Percentiles rank a stretch among this genome's conserved stretches.
These are phyloP conservation scores for Cydia splendana DNA, from an alignment of 1,140 invertebrate species.

Conservation along the genomic window DNA sequence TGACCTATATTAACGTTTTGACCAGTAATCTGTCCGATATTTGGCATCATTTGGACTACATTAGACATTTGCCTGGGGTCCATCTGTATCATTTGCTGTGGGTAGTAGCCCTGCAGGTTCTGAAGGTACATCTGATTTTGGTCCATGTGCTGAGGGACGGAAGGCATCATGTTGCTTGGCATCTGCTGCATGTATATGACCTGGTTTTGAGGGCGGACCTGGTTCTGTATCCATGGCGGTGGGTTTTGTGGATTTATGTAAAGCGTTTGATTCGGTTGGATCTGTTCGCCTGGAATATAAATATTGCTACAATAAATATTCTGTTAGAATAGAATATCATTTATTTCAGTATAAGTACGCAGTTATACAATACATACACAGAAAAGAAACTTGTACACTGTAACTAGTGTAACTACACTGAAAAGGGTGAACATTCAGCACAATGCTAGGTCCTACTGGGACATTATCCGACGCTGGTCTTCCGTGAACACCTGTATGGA, in stretches of 20 bases:
- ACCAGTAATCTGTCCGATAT: background rate
- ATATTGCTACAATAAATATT: slow-evolving; percentile 22
- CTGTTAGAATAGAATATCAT: no score
- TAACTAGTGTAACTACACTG: no score
- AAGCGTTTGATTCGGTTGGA: slow-evolving; percentile 65
- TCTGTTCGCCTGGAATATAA: slow-evolving; percentile 64
- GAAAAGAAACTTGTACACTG: no score
- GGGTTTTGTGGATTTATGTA: slow-evolving; percentile 68
- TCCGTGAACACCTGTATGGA: no score
- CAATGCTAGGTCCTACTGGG: no score
- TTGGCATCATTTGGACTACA: slow-evolving; percentile 44
- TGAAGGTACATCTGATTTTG: slow-evolving; percentile 66
- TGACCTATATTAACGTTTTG: slow-evolving; percentile 17
- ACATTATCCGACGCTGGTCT: no score
- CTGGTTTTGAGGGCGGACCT: slow-evolving; percentile 63
- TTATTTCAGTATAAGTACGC: no score
- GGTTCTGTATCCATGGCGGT: slow-evolving; percentile 72
- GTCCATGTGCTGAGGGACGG: slow-evolving; percentile 57
- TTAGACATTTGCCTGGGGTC: slow-evolving; percentile 57
- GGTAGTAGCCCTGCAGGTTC: slow-evolving; percentile 55
- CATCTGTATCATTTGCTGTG: slow-evolving; percentile 62
- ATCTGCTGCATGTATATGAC: slow-evolving; percentile 68
- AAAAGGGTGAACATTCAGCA: no score
- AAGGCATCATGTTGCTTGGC: slow-evolving; percentile 54
- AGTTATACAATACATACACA: no score